These are phyloP conservation scores for Calyptommatus sinebrachiatus DNA, from an alignment of 2,113 vertebrate species.

Conservation along the genomic window DNA sequence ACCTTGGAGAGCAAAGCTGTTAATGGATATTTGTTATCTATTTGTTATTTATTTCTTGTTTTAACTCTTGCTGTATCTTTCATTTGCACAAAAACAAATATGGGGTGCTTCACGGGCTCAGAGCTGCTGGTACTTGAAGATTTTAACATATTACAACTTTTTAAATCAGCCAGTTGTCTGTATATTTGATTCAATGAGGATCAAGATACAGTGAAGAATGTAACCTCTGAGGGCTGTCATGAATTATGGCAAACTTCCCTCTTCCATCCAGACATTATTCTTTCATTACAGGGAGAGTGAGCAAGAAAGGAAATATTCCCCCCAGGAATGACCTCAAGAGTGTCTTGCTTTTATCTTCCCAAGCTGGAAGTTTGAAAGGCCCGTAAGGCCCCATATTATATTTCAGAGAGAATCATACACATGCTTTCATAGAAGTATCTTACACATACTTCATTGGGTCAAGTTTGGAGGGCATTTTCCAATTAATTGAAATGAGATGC, in stretches of 20 bases:
- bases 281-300: constrained; percentile 6
- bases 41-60: no score
- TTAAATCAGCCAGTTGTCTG: not conserved
- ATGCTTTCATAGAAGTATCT: not conserved
- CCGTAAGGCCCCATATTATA: constrained; percentile 21
- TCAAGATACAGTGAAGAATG: not conserved
- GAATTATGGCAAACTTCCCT: constrained; percentile 1
- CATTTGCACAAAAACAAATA: no score
- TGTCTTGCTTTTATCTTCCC: constrained; percentile 17
- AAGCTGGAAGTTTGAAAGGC: not conserved
- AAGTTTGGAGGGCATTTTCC: constrained; percentile 30
- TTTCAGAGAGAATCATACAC: constrained; percentile 6
- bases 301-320: not conserved
- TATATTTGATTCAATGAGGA: not conserved
- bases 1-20: no score
- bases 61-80: no score
- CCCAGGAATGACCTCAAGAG: constrained; percentile 9
- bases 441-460: constrained; percentile 26
- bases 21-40: no score
- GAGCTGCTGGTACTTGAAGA: not conserved
- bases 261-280: not conserved
- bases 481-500: constrained; percentile 8
- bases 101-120: no score
- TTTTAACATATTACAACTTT: not conserved
- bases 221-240: not conserved